Evolutionary conservation across 1,140 invertebrate genomes (phyloP), one percentile per base, ranked within the genome.

Genomic region (Aricia agestis): DNA sequence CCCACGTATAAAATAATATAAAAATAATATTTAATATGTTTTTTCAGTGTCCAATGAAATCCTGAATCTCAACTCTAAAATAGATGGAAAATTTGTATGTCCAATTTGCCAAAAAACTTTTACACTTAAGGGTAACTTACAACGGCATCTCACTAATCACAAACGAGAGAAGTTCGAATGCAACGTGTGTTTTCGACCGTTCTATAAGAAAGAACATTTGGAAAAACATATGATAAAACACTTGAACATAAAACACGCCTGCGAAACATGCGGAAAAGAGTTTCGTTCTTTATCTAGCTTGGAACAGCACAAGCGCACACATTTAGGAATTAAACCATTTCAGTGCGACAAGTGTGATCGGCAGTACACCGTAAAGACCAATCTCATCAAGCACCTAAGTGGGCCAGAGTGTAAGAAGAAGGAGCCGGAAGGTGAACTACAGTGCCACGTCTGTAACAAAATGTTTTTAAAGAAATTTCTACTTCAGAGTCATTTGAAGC

Each of bases 371-470:
- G 76, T 82, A 0, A 75, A 76, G 45, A 68, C 79, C 0, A 81
- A 83, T 67, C 69, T 85, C 2, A 2, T 77, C 0, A 85, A 81
- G 61, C 84, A 88, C 57, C 72, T 79, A 11, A 69, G 73, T 0
- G 76, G 74, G 1, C 74, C 68, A 4, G 63, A 74, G 0, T 83
- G 82, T 59, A 84, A 82, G 70, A 52, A 25, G 4, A 76, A 69
- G 0, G 71, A 58, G 2, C 59, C 71, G 1, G 18, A 11, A 6
- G 74, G 74, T 0, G 79, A 78, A 0, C 67, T 86, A 6, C 18
- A 70, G 0, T 88, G 86, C 42, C 68, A 76, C 1, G 42, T 83
- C 0, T 89, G 86, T 18, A 68, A 86, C 10, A 87, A 86, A 15
- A 71, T 75, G 2, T 89, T 89, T 17, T 65, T 79, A 58, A 82